Evolutionary conservation across 2,888 invertebrate species (phyloP).

Genomic region (Parelbella ahira): DNA sequence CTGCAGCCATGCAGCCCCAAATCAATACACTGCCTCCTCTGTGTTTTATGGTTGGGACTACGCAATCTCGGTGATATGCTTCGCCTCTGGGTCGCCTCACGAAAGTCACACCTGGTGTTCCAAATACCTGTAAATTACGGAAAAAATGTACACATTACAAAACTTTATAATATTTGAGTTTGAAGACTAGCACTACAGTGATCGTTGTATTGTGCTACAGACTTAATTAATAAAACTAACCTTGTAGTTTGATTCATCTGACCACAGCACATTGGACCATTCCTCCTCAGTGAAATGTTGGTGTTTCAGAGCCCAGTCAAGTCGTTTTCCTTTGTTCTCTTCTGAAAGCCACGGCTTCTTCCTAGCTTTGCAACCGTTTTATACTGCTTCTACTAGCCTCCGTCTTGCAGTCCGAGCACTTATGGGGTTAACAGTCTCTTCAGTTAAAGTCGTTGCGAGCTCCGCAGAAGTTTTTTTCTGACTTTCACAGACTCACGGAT

Average conservation of each 20-base stretch:
- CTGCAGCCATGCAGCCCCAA: constrained; percentile 22
- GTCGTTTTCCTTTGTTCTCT: constrained; percentile 17
- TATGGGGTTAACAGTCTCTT: constrained; percentile 25
- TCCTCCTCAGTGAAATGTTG: constrained; percentile 14
- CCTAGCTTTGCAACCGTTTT: constrained; percentile 26
- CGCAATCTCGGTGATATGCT: constrained; percentile 17
- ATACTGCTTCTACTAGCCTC: constrained; percentile 23
- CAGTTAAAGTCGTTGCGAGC: constrained; percentile 27
- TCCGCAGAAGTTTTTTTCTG: constrained; percentile 27
- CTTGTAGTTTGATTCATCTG: constrained; percentile 19
- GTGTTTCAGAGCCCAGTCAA: constrained; percentile 5
- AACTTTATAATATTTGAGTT: constrained; percentile 7
- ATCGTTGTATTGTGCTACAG: constrained; percentile 2
- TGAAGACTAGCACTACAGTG: constrained; percentile 3
- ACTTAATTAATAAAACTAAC: constrained; percentile 12
- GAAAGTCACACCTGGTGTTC: constrained; percentile 21
- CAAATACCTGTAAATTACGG: constrained; percentile 16
- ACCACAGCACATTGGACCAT: constrained; percentile 19
- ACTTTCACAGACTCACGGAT: constrained; percentile 28
- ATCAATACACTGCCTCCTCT: constrained; percentile 21
- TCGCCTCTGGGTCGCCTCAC: constrained; percentile 15
- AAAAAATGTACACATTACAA: constrained; percentile 2
- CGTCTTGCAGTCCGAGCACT: constrained; percentile 14
- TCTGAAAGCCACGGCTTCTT: constrained; percentile 27
- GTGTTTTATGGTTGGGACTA: constrained; percentile 14